Evolutionary conservation across 2,113 vertebrate species (phyloP).

Genomic region (Gymnorhina tibicen): DNA sequence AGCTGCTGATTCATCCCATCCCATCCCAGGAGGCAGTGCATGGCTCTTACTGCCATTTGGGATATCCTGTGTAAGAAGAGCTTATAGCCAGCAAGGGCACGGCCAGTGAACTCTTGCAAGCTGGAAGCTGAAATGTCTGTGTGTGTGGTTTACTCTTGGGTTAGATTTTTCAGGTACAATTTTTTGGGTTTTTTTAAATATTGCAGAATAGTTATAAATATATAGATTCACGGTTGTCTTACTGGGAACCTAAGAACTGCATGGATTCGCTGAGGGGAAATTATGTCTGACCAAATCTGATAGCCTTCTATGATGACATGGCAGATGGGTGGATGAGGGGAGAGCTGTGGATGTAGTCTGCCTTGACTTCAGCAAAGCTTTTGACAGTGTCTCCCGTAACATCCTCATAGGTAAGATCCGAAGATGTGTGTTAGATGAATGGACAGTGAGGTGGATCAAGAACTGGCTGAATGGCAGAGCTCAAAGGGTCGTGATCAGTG

Average conservation of each 20-base stretch:
- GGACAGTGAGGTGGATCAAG: no score
- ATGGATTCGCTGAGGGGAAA: neutral
- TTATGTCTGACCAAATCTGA: neutral
- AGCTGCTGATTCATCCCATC: neutral
- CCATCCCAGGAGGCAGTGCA: neutral
- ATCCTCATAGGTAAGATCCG: neutral
- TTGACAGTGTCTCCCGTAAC: neutral
- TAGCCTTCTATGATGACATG: neutral
- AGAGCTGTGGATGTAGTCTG: neutral
- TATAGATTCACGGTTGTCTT: neutral
- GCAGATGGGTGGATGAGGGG: neutral
- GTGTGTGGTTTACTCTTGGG: neutral
- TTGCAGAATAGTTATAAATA: neutral
- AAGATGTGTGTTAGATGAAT: neutral
- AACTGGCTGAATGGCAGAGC: neutral
- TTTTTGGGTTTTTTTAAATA: neutral
- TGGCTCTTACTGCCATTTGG: neutral
- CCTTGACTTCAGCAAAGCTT: neutral
- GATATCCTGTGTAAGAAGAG: neutral
- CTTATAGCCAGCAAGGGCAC: neutral
- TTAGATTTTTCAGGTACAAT: neutral
- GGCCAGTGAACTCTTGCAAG: neutral
- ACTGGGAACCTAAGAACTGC: neutral
- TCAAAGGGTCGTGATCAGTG: neutral
- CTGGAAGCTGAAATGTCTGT: neutral